Base-by-base conservation (phyloP, 1,140 invertebrate species). In the Leptinotarsa lineolata region DNA sequence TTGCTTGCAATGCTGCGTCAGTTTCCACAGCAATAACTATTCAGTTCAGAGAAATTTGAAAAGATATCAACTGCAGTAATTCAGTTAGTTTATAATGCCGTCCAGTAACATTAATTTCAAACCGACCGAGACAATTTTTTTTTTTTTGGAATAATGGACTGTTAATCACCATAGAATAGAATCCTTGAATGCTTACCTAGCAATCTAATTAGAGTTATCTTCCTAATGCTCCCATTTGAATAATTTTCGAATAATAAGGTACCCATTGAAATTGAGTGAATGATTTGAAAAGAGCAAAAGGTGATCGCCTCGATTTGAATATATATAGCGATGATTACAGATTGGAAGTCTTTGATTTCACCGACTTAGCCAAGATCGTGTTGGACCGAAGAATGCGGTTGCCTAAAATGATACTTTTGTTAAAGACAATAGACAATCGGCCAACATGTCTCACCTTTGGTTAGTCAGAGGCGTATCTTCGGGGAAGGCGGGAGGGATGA, bases 211-310 rank as follows among this genome's bases (percentile, higher is more conserved):
- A 66, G 30, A 39, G 22, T 66, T 66, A 66, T 66, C 64, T 66
- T 66, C n/a, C 64, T 21, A 66, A 66, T 66, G 48, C 48, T 54
- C 48, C 48, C 48, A 54, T 54, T 66, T 66, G 64, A 66, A 66
- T 66, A 66, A 66, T 66, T 66, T 66, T 66, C 64, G 64, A 66
- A 66, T 66, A 66, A 66, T 66, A 66, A 39, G 39, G 30, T 44
- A 44, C 39, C 64, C 22, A 66, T 66, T 66, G 39, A 44, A 66
- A 66, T 66, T 66, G 64, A 39, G 24, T 66, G 64, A 66, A 66
- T 66, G 39, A 66, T 44, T 66, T 30, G 64, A 66, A 18, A 1
- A 39, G 64, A 30, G n/a, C 30, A 66, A n/a, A 44, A 39, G 64
- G 64, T 44, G 64, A 66, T 66, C 39, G 22, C 22, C 61, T 66